Conservation (phyloP, 2,888 invertebrate species). For the Noctua comes region DNA sequence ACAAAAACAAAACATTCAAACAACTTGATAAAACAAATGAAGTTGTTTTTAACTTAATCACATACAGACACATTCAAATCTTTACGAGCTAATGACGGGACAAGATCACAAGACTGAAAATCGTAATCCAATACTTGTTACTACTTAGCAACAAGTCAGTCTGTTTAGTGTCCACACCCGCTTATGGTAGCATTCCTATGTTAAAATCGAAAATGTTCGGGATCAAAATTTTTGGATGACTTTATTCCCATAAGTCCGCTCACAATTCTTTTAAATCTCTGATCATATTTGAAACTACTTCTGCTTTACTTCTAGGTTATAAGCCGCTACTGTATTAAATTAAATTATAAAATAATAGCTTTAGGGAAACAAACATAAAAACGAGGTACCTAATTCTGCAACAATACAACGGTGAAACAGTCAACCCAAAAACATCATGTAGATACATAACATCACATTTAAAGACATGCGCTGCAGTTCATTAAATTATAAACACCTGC, state of each 20-base stretch:
- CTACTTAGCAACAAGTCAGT: too few species aligned
- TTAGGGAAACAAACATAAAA: neutral
- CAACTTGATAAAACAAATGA: neutral
- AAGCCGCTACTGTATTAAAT: neutral
- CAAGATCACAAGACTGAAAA: too few species aligned
- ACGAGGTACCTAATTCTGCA: neutral
- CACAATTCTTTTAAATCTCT: too few species aligned
- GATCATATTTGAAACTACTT: neutral
- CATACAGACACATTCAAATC: too few species aligned
- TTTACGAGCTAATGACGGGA: too few species aligned
- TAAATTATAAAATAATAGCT: neutral
- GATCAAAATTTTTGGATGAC: too few species aligned
- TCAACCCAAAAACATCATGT: neutral
- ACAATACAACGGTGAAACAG: neutral
- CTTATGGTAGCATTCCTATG: too few species aligned
- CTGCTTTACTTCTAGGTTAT: neutral
- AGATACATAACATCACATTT: conserved; percentile 3
- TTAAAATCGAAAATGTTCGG: too few species aligned
- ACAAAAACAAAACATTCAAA: neutral
- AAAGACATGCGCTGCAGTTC: conserved; percentile 1
- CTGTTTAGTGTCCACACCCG: too few species aligned
- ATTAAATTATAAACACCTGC: conserved; percentile 21
- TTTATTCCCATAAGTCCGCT: too few species aligned
- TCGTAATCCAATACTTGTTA: too few species aligned
- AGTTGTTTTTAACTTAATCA: neutral